Percentiles rank a stretch among this genome's conserved stretches.
phyloP scores from a whole-genome alignment of 1,140 invertebrate species.

The Drosophila burlai region DNA sequence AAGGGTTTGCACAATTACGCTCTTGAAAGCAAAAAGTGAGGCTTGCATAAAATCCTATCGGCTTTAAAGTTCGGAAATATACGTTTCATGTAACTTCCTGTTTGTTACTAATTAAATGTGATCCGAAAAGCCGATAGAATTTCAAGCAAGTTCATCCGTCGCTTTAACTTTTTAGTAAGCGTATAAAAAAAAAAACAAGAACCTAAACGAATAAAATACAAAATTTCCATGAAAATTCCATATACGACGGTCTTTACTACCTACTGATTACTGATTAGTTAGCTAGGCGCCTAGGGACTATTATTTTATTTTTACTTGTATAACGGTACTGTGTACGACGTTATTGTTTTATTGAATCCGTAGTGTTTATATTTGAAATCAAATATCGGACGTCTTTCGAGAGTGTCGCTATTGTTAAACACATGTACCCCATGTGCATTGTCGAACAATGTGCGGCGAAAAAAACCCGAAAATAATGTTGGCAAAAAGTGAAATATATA shows the following conservation, averaged over 20 bases:
- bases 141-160: constrained; percentile 13
- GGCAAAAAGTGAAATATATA: constrained; percentile 35
- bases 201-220: constrained; percentile 33
- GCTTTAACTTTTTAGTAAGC: constrained; percentile 50
- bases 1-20: constrained; percentile 38
- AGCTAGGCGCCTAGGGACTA: constrained; percentile 52
- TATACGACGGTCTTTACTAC: constrained; percentile 57
- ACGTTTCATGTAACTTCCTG: neutral
- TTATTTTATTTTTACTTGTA: constrained; percentile 53
- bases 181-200: constrained; percentile 5
- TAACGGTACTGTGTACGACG: constrained; percentile 67
- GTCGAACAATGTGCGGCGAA: constrained; percentile 37
- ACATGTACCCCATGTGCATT: constrained; percentile 56
- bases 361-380: constrained; percentile 34
- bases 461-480: constrained; percentile 18
- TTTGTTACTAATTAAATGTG: neutral
- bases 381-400: constrained; percentile 41
- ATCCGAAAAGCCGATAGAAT: neutral
- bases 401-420: constrained; percentile 30
- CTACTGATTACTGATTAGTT: constrained; percentile 61
- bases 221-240: constrained; percentile 65
- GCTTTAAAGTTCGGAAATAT: neutral
- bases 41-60: constrained; percentile 9
- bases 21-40: constrained; percentile 3
- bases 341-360: constrained; percentile 60